Conservation (phyloP, 1,140 invertebrate species). For the Lasaia peninsularis region DNA sequence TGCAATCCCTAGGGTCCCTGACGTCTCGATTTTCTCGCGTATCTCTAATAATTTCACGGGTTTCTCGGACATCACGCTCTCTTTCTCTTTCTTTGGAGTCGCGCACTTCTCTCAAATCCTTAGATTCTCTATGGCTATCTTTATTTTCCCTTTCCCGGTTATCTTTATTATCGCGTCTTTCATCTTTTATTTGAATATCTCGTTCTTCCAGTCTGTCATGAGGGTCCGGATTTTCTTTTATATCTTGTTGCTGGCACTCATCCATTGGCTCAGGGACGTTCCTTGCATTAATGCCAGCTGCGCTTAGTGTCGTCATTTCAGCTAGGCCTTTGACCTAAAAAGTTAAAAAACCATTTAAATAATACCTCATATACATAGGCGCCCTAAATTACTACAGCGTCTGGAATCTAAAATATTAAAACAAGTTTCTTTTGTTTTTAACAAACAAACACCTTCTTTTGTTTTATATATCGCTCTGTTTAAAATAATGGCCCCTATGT, state of each 20-base stretch:
- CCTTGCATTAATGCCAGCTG: conserved; percentile 70
- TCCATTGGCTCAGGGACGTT: conserved; percentile 70
- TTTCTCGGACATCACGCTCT: conserved; percentile 46
- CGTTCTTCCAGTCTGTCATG: conserved; percentile 50
- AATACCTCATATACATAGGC: background rate
- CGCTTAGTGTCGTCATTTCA: conserved; percentile 91
- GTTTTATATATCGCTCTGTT: no score
- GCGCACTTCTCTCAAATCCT: conserved; percentile 43
- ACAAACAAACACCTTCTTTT: no score
- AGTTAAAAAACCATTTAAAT: background rate
- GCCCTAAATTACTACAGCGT: no score
- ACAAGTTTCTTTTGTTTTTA: no score
- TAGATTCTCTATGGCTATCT: conserved; percentile 52
- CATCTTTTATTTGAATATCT: conserved; percentile 56
- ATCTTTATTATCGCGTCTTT: conserved; percentile 53
- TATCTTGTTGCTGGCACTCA: conserved; percentile 59
- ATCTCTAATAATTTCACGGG: conserved; percentile 45
- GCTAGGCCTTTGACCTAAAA: conserved; percentile 89
- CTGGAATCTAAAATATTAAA: no score
- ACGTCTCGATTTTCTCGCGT: conserved; percentile 42
- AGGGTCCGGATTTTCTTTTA: conserved; percentile 46
- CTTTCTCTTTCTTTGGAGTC: conserved; percentile 46
- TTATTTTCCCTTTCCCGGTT: conserved; percentile 53
- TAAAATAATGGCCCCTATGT: no score
- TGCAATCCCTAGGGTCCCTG: conserved; percentile 42